Evolutionary conservation across 2,113 vertebrate genomes (phyloP).

Genomic region (Heterocephalus glaber): DNA sequence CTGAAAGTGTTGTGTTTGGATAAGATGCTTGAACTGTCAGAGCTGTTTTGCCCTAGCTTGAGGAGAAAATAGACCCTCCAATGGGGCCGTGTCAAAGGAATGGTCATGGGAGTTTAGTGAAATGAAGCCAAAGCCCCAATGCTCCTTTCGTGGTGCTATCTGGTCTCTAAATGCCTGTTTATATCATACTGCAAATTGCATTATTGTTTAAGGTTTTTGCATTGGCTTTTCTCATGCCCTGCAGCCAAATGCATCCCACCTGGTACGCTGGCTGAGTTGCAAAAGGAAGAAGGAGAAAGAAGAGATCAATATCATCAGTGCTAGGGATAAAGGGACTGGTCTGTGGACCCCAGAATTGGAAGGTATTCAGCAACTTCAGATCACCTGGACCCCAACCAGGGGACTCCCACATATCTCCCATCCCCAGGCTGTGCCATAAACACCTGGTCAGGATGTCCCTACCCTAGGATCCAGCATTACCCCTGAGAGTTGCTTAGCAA

Average conservation of each 20-base stretch:
- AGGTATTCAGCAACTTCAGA: neutral
- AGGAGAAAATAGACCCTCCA: neutral
- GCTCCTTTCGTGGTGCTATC: neutral
- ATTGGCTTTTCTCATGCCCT: neutral
- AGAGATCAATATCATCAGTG: neutral
- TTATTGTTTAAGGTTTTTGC: neutral
- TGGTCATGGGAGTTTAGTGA: neutral
- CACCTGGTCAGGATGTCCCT: neutral
- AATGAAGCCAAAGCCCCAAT: neutral
- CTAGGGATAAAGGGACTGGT: neutral
- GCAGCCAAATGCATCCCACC: neutral
- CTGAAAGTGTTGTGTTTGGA: neutral
- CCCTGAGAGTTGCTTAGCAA: neutral
- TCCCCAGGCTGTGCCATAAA: neutral
- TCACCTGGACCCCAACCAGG: neutral
- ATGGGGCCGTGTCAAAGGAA: neutral
- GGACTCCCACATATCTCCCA: neutral
- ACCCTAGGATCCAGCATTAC: neutral
- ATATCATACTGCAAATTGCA: neutral
- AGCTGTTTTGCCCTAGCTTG: neutral
- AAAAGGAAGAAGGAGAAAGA: neutral
- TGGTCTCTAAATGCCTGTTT: neutral
- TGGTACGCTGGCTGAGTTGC: neutral
- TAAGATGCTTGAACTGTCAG: neutral
- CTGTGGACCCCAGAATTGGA: fast-evolving